Conservation (phyloP, 2,113 vertebrate species). For the Embiotoca jacksoni region DNA sequence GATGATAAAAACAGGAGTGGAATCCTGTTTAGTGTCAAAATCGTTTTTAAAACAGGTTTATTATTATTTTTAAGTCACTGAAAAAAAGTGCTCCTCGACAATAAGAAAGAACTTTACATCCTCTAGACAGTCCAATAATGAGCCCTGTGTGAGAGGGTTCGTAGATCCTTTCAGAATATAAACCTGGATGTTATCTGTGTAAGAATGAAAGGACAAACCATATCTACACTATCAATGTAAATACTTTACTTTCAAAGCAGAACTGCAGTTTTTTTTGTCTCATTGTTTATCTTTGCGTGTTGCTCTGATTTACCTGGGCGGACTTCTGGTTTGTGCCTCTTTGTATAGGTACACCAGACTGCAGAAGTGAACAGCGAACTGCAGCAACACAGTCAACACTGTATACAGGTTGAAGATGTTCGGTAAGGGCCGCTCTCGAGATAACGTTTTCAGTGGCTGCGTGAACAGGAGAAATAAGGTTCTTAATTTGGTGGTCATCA, state of each 20-base stretch:
- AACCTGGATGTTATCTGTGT: not conserved
- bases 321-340: constrained; percentile 90
- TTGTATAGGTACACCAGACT: constrained; percentile 93
- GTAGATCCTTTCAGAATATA: too few relatives aligned
- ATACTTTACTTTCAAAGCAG: not conserved
- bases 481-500: not conserved
- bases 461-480: not conserved
- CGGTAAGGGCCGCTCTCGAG: constrained; percentile 93
- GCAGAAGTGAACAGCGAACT: constrained; percentile 95
- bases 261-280: not conserved
- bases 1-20: not conserved
- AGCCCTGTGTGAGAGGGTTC: not conserved
- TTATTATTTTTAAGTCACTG: too few relatives aligned
- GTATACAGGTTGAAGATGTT: constrained; percentile 99
- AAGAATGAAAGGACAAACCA: not conserved
- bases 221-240: not conserved
- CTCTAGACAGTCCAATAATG: not conserved
- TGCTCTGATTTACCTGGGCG: constrained; percentile 83
- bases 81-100: too few relatives aligned
- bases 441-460: constrained; percentile 95
- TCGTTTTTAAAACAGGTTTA: too few relatives aligned
- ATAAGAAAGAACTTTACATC: too few relatives aligned
- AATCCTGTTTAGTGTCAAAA: not conserved
- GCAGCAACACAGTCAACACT: constrained; percentile 93
- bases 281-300: not conserved